Evolutionary conservation across 2,113 vertebrate species (phyloP).

Genomic region (human (Homo sapiens)): GRCh38 chr5:65440001-65440500

Average conservation of each 20-base stretch:
- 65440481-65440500: not conserved
- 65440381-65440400: not conserved
- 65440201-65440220: not conserved
- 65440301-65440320: not conserved
- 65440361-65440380: not conserved
- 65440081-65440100: no score
- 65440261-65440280: not conserved
- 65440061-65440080: no score
- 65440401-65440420: not conserved
- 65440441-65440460: not conserved
- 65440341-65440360: not conserved
- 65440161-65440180: not conserved
- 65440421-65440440: not conserved
- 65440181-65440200: not conserved
- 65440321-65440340: not conserved
- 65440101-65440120: not conserved
- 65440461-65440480: not conserved
- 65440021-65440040: no score
- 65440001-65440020: no score
- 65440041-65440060: no score
- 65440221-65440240: not conserved
- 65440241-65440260: not conserved
- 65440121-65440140: not conserved
- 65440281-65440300: not conserved
- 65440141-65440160: not conserved